Conservation (phyloP, 1,140 invertebrate species). For the Ericerus pela region DNA sequence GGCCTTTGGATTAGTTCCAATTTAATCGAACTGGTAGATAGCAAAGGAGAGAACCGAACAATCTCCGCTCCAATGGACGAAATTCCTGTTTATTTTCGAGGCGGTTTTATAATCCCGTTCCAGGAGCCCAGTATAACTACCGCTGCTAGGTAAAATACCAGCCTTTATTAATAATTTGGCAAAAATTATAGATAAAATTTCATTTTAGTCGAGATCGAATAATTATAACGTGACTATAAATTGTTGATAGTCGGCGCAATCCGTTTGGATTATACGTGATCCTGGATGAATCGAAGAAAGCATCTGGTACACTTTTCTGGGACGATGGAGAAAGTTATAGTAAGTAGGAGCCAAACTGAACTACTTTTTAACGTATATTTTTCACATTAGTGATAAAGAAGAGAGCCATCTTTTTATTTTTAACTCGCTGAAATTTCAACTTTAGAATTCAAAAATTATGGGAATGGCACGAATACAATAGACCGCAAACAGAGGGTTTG, state of each 20-base stretch:
- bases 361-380: no score
- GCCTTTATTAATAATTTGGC: not conserved
- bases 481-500: no score
- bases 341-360: no score
- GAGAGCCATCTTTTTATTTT: no score
- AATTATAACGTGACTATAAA: not conserved
- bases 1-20: conserved; percentile 58
- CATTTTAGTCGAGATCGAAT: not conserved
- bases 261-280: conserved; percentile 34
- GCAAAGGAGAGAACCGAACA: conserved; percentile 36
- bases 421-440: no score
- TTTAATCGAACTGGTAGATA: conserved; percentile 32
- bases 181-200: no score
- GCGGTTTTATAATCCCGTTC: conserved; percentile 53
- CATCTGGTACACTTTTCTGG: conserved; percentile 35
- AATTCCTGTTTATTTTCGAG: conserved; percentile 52
- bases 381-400: no score
- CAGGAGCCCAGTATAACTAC: conserved; percentile 50
- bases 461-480: no score
- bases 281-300: conserved; percentile 29
- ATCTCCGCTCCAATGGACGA: conserved; percentile 42
- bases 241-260: conserved; percentile 32
- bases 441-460: no score
- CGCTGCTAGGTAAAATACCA: conserved; percentile 33
- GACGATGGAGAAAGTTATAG: conserved; percentile 36